Base-by-base conservation (phyloP, 2,888 invertebrate species). In the Caenorhabditis virilis region DNA sequence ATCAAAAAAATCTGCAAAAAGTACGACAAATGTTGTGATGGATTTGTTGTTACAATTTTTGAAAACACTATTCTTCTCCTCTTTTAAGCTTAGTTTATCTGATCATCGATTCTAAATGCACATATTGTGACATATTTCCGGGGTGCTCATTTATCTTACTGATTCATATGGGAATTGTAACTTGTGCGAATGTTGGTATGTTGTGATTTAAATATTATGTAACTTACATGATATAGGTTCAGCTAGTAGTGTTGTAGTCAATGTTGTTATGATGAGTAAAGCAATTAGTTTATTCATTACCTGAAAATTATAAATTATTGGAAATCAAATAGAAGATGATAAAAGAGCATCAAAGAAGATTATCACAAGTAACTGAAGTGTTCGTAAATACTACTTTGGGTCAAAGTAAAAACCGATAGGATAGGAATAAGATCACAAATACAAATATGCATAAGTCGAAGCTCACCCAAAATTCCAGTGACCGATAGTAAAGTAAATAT, bases 1-100 rank as follows among this genome's bases (percentile, higher is more conserved):
- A 46, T 74, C 74, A 39, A 74, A 74, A 50, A 65, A 74, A 50
- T 57, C 72, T 72, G 39, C 33, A 71, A 57, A 49, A n/a, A n/a
- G n/a, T 23, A 26, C 26, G 20, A 23, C 11, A 23, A 23, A 5
- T 45, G 20, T 35, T 48, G 22, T 48, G 48, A 48, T 48, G 27
- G 3, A 43, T n/a, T 43, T 2, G n/a, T 43, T 18, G 27, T 7
- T n/a, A n/a, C n/a, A n/a, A n/a, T n/a, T n/a, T n/a, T n/a, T n/a
- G n/a, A n/a, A n/a, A n/a, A n/a, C n/a, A n/a, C n/a, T n/a, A n/a
- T n/a, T n/a, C n/a, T n/a, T n/a, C n/a, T n/a, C n/a, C n/a, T n/a
- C n/a, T n/a, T n/a, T n/a, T n/a, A n/a, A n/a, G n/a, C n/a, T n/a
- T n/a, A n/a, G n/a, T n/a, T n/a, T n/a, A n/a, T n/a, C n/a, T n/a